These are phyloP conservation scores for Copidosoma aretas DNA, from an alignment of 2,888 invertebrate genomes.

Conservation along the genomic window DNA sequence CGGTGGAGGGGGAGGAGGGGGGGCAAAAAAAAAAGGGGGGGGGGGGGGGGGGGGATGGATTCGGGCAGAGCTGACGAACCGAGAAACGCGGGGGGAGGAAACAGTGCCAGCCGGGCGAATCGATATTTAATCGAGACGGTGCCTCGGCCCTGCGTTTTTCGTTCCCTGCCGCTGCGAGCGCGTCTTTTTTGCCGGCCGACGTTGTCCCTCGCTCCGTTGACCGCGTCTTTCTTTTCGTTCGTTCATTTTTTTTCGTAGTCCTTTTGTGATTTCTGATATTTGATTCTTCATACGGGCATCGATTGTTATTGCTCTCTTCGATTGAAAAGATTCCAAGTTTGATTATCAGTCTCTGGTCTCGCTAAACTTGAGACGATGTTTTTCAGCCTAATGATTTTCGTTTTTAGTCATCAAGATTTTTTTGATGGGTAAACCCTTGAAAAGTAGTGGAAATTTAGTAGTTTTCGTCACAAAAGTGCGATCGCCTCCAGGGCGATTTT, in stretches of 20 bases:
- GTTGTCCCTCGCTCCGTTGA: not conserved
- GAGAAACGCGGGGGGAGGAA: not conserved
- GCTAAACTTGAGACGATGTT: not conserved
- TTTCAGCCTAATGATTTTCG: no score
- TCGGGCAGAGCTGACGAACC: not conserved
- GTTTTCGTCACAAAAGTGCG: no score
- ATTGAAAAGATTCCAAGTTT: not conserved
- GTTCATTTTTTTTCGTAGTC: not conserved
- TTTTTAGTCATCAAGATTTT: no score
- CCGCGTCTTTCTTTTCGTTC: not conserved
- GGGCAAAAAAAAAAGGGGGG: no score
- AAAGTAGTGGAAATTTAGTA: no score
- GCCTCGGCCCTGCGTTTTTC: conserved; percentile 19
- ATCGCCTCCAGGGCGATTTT: no score
- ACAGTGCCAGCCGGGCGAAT: conserved; percentile 23
- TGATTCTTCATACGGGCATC: not conserved
- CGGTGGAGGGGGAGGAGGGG: no score
- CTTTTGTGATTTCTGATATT: not conserved
- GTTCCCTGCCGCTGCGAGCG: not conserved
- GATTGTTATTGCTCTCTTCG: not conserved
- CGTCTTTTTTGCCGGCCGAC: not conserved
- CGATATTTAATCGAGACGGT: conserved; percentile 40
- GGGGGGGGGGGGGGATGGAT: no score
- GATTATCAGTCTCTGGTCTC: not conserved
- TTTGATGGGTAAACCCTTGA: no score